Conservation (phyloP, 2,113 vertebrate genomes). For the Dascyllus trimaculatus region DNA sequence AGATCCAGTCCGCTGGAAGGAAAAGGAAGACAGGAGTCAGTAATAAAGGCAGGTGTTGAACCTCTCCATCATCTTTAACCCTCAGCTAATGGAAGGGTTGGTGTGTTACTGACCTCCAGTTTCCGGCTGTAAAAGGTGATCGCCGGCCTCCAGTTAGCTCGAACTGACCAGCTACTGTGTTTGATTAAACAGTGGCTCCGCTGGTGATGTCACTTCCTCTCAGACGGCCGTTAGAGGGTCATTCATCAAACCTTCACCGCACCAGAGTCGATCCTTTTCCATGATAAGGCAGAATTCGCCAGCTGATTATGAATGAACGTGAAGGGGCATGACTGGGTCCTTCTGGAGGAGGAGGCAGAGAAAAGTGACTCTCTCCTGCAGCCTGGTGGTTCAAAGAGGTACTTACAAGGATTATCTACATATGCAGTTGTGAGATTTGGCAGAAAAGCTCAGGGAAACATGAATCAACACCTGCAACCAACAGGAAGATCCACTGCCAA, state of each 20-base stretch:
- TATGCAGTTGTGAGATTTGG: too few species aligned
- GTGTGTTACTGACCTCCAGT: constrained; percentile 22
- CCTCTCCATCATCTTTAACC: constrained; percentile 43
- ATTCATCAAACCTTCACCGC: constrained; percentile 60
- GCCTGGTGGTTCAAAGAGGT: constrained; percentile 35
- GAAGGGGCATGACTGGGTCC: not conserved
- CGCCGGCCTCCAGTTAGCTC: constrained; percentile 9
- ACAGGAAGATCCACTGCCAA: too few species aligned
- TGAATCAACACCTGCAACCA: too few species aligned
- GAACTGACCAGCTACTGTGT: constrained; percentile 13
- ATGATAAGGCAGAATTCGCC: constrained; percentile 52
- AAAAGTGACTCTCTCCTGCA: constrained; percentile 37
- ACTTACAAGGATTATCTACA: too few species aligned
- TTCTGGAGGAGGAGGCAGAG: not conserved
- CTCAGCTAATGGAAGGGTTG: constrained; percentile 8
- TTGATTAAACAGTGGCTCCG: constrained; percentile 23
- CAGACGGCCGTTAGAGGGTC: constrained; percentile 15
- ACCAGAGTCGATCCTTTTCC: constrained; percentile 48
- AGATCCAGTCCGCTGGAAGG: too few species aligned
- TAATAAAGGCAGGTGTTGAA: constrained; percentile 28
- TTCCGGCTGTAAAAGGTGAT: not conserved
- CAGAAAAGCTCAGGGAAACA: too few species aligned
- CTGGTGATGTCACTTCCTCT: constrained; percentile 22
- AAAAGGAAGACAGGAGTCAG: constrained; percentile 33
- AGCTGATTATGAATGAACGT: constrained; percentile 40